Conservation (phyloP, 2,113 vertebrate species). For the Cyrtonyx montezumae region DNA sequence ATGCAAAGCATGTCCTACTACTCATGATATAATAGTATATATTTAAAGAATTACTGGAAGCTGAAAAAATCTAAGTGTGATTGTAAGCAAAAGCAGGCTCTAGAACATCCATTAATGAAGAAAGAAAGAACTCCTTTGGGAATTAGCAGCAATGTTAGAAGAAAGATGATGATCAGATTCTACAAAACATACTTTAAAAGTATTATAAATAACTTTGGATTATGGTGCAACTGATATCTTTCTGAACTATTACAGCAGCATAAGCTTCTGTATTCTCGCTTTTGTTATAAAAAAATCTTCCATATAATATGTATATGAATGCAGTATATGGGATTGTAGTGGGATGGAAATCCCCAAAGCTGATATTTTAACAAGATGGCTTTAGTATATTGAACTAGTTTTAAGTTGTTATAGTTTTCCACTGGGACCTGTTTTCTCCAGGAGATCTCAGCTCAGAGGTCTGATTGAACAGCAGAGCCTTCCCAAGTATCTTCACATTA, state of each 20-base stretch:
- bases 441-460: constrained; percentile 7
- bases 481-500: background rate
- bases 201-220: background rate
- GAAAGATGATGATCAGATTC: background rate
- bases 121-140: background rate
- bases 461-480: background rate
- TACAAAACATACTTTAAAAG: background rate
- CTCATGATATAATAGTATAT: background rate
- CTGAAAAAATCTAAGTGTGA: background rate
- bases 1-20: background rate
- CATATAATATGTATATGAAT: background rate
- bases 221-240: background rate
- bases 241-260: background rate
- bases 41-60: background rate
- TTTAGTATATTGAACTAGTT: background rate
- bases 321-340: background rate
- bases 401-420: background rate
- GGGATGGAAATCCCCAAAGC: background rate
- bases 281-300: background rate
- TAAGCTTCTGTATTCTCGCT: background rate
- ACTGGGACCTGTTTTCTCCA: background rate
- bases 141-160: background rate
- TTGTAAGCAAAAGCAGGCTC: background rate
- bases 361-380: constrained; percentile 10
- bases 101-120: background rate